Percentiles rank a stretch among this genome's conserved stretches.
Conservation (phyloP, 1,140 invertebrate species). For the Diplogasteroides magnus region DNA sequence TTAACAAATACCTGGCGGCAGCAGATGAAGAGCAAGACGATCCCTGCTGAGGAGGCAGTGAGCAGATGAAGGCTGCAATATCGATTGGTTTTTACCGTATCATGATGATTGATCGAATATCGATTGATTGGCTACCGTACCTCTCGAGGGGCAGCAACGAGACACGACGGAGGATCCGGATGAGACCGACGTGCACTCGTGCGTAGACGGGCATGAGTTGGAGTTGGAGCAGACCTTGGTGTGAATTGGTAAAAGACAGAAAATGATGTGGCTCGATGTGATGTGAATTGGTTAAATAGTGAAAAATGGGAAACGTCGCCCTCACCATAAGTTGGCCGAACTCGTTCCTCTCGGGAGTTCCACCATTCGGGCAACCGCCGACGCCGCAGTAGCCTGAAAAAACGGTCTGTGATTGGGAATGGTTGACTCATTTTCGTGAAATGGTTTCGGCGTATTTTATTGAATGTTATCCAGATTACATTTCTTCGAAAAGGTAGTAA, state of each 20-base stretch:
- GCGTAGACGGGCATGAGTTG: constrained; percentile 44
- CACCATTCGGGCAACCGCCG: constrained; percentile 53
- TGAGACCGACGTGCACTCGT: constrained; percentile 52
- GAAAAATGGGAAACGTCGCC: too few species aligned
- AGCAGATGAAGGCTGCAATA: constrained; percentile 47
- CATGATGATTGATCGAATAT: not conserved
- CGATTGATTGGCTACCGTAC: not conserved
- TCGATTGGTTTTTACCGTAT: constrained; percentile 35
- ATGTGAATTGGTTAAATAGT: too few species aligned
- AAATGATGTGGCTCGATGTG: too few species aligned
- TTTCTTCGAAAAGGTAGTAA: not conserved
- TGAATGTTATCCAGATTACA: too few species aligned
- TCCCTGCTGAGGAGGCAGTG: constrained; percentile 51
- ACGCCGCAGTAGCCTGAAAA: constrained; percentile 43
- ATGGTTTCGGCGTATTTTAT: constrained; percentile 9
- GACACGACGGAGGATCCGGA: constrained; percentile 47
- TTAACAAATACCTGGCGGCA: constrained; percentile 35
- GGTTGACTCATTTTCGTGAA: not conserved
- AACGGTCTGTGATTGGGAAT: not conserved
- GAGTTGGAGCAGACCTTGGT: constrained; percentile 49
- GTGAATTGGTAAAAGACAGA: too few species aligned
- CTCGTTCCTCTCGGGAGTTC: constrained; percentile 52
- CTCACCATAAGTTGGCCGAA: constrained; percentile 54
- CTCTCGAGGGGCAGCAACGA: constrained; percentile 49
- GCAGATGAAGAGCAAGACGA: constrained; percentile 47